Evolutionary conservation across 2,113 vertebrate species (phyloP).

Genomic region (Acanthisitta chloris): DNA sequence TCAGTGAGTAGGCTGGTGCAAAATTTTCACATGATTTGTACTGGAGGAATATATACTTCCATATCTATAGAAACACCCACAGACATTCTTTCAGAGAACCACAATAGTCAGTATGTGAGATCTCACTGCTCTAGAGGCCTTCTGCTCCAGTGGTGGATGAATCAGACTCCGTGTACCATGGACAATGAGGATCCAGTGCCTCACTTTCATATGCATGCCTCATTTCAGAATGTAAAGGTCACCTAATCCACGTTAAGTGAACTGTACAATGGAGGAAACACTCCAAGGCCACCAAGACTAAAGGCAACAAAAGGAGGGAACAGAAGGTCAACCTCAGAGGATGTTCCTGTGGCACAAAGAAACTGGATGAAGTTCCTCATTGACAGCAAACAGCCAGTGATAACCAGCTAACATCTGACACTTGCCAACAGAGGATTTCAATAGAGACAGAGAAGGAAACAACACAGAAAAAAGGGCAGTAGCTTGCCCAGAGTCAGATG

Average conservation of each 20-base stretch:
- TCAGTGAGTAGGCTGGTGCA: slow-evolving; percentile 30
- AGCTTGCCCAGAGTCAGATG: not conserved
- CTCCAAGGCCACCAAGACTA: not conserved
- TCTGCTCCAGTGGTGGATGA: not conserved
- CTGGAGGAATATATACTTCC: slow-evolving; percentile 30
- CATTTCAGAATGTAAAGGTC: not conserved
- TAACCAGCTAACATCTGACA: not conserved
- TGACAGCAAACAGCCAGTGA: not conserved
- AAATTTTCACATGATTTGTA: slow-evolving; percentile 27
- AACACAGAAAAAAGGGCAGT: not conserved
- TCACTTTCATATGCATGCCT: not conserved
- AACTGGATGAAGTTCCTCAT: not conserved
- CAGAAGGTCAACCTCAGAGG: not conserved
- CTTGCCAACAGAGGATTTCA: not conserved
- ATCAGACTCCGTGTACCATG: not conserved
- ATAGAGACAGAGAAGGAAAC: not conserved
- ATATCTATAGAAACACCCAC: slow-evolving; percentile 32
- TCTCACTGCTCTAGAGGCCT: not conserved
- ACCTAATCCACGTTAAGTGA: not conserved
- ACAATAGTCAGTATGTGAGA: slow-evolving; percentile 1
- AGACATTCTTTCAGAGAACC: slow-evolving; percentile 14
- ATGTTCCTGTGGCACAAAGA: not conserved
- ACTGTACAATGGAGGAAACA: not conserved
- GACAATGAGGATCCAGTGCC: not conserved
- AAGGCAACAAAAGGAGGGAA: not conserved